Evolutionary conservation across 2,797 vertebrate genomes (phyloP).

Genomic region (Serranus cabrilla): DNA sequence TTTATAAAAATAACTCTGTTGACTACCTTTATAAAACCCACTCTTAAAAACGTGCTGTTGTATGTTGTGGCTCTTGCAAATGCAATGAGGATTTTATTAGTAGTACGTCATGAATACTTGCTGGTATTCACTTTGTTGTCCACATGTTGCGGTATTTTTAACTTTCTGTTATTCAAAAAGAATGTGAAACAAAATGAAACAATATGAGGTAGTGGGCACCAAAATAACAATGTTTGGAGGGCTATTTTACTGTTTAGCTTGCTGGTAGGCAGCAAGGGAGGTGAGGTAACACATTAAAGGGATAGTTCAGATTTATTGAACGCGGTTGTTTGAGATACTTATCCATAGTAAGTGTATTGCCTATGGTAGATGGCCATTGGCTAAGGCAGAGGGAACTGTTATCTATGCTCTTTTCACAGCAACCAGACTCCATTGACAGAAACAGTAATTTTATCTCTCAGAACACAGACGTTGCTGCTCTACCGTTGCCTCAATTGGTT

Average conservation of each 20-base stretch:
- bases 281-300: neutral
- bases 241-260: constrained; percentile 5
- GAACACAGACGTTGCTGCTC: too few species aligned
- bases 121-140: neutral
- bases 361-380: too few species aligned
- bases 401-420: too few species aligned
- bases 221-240: constrained; percentile 7
- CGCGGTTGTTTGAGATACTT: too few species aligned
- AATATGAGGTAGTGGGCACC: neutral
- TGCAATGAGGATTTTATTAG: neutral
- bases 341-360: too few species aligned
- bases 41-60: neutral
- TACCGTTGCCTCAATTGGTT: too few species aligned
- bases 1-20: neutral
- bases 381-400: too few species aligned
- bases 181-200: constrained; percentile 24
- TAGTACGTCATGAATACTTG: fast-evolving
- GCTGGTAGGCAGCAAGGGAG: neutral
- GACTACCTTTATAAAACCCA: neutral
- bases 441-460: too few species aligned
- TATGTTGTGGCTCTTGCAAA: constrained; percentile 19
- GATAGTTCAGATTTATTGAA: too few species aligned
- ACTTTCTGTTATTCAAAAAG: neutral
- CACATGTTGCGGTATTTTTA: neutral
- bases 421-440: too few species aligned